Evolutionary conservation across 2,888 invertebrate species (phyloP), one percentile per base, ranked within the genome.

Genomic region (Muscina levida): DNA sequence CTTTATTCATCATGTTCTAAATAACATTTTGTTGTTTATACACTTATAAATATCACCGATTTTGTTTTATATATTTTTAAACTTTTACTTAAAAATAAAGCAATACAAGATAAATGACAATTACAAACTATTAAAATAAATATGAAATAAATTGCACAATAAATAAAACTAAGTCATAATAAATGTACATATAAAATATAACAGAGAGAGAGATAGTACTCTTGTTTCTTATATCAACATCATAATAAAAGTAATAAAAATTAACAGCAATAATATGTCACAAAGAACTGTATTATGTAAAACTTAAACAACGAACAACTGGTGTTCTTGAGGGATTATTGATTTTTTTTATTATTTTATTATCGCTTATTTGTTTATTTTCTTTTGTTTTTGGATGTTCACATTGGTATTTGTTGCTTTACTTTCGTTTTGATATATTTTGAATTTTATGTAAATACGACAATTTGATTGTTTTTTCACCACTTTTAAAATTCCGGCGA

Each of bases 1-100:
- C 62, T 82, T 76, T 79, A 70, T 73, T 74, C 79, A 75, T 72
- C 57, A 77, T 72, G 79, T 83, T 79, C 77, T 73, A 77, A 84
- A 81, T 82, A 83, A 82, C 79, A 62, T 83, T 82, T 70, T 73
- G 59, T 72, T 84, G 59, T 72, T 84, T 82, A 84, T 86, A 84
- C 82, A 82, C 83, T 86, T 85, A 80, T 76, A 76, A 86, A 85
- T 86, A 86, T 86, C 86, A 86, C 86, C 84, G 84, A 86, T 85
- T 84, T 83, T 82, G 22, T 72, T 74, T 78, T 81, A 62, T 67
- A 59, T 76, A 75, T 72, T 77, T 59, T 68, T 42, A 59, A 72
- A 13, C 37, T 56, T 15, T 67, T 74, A 17, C 1, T 56, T 46
- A 22, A 59, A 72, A 75, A 11, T 19, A 68, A 70, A 56, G 0